A percentile compares a stretch with the other conserved stretches of the same genome.
These are phyloP conservation scores for Cromileptes altivelis DNA, from an alignment of 2,113 vertebrate genomes.

Conservation along the genomic window DNA sequence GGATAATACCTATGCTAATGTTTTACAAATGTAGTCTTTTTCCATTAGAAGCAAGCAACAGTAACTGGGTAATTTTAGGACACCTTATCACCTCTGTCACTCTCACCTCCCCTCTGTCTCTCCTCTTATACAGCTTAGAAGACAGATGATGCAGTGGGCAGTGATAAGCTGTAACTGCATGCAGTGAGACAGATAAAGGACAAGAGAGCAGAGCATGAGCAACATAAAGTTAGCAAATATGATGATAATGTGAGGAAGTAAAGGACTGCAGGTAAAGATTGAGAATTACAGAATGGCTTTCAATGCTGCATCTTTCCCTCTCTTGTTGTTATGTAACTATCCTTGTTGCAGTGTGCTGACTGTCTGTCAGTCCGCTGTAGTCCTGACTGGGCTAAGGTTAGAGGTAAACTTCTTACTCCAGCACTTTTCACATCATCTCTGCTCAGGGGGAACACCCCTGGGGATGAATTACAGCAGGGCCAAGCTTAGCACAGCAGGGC, in stretches of 20 bases:
- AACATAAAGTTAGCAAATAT: neutral
- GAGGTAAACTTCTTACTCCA: constrained; percentile 54
- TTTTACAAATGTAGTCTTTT: neutral
- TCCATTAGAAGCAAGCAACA: neutral
- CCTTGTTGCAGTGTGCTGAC: constrained; percentile 19
- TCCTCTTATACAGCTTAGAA: neutral
- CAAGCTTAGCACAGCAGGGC: constrained; percentile 27
- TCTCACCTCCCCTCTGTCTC: neutral
- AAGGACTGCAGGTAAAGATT: neutral
- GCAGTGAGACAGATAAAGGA: constrained; percentile 7
- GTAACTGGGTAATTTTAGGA: neutral
- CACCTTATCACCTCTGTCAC: neutral
- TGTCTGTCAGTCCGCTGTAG: neutral
- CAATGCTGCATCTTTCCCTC: neutral
- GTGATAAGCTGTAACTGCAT: constrained; percentile 4
- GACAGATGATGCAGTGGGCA: constrained; percentile 31
- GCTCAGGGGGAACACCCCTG: constrained; percentile 56
- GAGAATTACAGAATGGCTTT: neutral
- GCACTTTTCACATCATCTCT: constrained; percentile 66
- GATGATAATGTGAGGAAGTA: neutral
- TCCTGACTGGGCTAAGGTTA: constrained; percentile 27
- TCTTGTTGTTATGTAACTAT: constrained; percentile 44
- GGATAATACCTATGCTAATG: neutral
- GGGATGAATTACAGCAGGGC: constrained; percentile 50
- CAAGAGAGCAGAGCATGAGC: neutral